Evolutionary conservation across 2,888 invertebrate genomes (phyloP), one percentile per base, ranked within the genome.

Genomic region (Amaurobius ferox): DNA sequence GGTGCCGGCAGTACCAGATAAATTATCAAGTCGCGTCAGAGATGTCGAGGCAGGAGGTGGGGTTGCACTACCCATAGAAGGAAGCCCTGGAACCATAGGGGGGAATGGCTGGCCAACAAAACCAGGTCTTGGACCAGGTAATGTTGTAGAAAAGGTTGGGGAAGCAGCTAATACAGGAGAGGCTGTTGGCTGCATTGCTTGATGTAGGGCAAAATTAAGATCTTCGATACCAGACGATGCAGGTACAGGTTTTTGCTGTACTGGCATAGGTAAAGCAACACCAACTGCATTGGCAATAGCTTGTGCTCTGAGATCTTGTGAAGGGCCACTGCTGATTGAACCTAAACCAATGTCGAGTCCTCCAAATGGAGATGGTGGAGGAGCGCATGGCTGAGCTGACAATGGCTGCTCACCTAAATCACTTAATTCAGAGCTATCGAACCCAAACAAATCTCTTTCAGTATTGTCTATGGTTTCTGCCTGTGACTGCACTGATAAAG

Each of bases 331-430:
- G 1, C 74, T 76, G 0, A 83, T 48, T 6, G 70, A 29, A 13
- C 68, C 61, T 28, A 79, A 39, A 1, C 74, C 73, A 16, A 87
- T 66, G 19, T 88, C 88, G 0, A 86, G 48, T 0, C 86, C 79
- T 9, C 88, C 88, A 71, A 88, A 88, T 1, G 88, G 88, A n/a
- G 88, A 88, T 2, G 88, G 88, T n/a, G 88, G 88, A 1, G 88
- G 88, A 35, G 88, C 88, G 26, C 55, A 72, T 9, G 87, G 87
- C 64, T 86, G 86, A 23, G 87, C 87, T n/a, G 80, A 87, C 44
- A 78, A 29, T 16, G 87, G 87, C 39, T 77, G 87, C n/a, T 87
- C 71, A 5, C 73, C 73, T 19, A 78, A 29, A 32, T 87, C 80
- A 29, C 64, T 32, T 7, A 86, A 44, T 29, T 87, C 81, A 72